phyloP scores from a whole-genome alignment of 2,888 invertebrate genomes.

The Elmis aenea region DNA sequence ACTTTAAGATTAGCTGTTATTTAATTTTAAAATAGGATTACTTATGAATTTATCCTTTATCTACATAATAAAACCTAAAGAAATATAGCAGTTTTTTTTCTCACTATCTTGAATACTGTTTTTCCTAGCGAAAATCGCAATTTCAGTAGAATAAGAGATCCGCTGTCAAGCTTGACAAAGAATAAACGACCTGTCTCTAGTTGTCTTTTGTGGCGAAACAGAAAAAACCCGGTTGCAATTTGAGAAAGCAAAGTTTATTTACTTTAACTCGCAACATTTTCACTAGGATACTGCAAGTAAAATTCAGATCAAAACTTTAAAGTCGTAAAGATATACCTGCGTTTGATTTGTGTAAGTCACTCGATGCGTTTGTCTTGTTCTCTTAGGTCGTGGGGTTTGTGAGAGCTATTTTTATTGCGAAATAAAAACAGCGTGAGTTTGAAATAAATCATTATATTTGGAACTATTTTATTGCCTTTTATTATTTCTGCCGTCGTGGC shows the following conservation, averaged over 20 bases:
- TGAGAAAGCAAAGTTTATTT: slow-evolving; percentile 5
- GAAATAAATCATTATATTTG: slow-evolving; percentile 14
- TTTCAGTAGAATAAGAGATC: slow-evolving; percentile 5
- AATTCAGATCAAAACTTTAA: slow-evolving; percentile 13
- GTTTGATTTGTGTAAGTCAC: slow-evolving; percentile 25
- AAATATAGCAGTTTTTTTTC: no score
- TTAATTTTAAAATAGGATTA: no score
- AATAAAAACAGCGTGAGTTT: slow-evolving; percentile 11
- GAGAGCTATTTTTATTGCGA: slow-evolving; percentile 11
- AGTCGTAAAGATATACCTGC: no score
- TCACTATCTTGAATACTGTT: no score
- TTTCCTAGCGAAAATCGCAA: no score
- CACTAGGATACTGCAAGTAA: slow-evolving; percentile 8
- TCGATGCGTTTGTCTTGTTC: slow-evolving; percentile 26
- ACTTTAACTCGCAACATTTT: slow-evolving; percentile 11
- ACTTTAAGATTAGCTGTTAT: no score
- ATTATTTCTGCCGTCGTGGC: slow-evolving; percentile 7
- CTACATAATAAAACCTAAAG: no score
- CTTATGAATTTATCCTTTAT: no score
- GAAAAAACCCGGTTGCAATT: slow-evolving; percentile 4
- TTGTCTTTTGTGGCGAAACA: slow-evolving; percentile 5
- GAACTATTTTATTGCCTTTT: no score
- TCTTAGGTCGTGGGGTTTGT: slow-evolving; percentile 10
- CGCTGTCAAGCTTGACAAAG: slow-evolving; percentile 8
- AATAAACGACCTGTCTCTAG: slow-evolving; percentile 9